phyloP scores from a whole-genome alignment of 2,888 invertebrate genomes.

The Chelonus formosanus region DNA sequence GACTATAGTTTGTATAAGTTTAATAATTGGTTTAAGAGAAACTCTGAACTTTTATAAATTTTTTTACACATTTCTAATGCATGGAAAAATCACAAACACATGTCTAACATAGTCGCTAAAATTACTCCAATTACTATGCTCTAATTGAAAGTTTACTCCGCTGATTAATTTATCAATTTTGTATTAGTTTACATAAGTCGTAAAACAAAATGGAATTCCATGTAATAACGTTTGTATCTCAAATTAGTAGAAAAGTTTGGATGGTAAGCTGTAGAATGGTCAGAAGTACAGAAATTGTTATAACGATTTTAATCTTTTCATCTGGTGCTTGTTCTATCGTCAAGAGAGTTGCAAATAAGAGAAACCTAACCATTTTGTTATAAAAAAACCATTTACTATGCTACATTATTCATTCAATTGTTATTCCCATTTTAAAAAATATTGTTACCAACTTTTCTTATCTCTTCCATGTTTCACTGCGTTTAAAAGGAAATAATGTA shows the following conservation, averaged over 20 bases:
- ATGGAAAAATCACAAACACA: too few species aligned
- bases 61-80: too few species aligned
- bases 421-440: too few species aligned
- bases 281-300: slow-evolving; percentile 1
- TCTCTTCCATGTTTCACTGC: too few species aligned
- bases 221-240: too few species aligned
- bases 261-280: slow-evolving; percentile 4
- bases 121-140: too few species aligned
- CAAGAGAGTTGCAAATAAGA: background rate
- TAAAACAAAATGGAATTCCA: too few species aligned
- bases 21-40: slow-evolving; percentile 26
- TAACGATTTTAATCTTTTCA: slow-evolving; percentile 19
- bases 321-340: background rate
- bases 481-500: too few species aligned
- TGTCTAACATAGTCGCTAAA: too few species aligned
- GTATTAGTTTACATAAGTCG: background rate
- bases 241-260: background rate
- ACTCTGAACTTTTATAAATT: slow-evolving; percentile 5
- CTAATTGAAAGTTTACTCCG: background rate
- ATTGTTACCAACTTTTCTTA: too few species aligned
- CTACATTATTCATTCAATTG: too few species aligned
- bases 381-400: too few species aligned
- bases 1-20: slow-evolving; percentile 37
- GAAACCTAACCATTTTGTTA: background rate
- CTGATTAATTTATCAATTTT: slow-evolving; percentile 20